phyloP scores from a whole-genome alignment of 1,140 invertebrate genomes.

The Metopolophium dirhodum region DNA sequence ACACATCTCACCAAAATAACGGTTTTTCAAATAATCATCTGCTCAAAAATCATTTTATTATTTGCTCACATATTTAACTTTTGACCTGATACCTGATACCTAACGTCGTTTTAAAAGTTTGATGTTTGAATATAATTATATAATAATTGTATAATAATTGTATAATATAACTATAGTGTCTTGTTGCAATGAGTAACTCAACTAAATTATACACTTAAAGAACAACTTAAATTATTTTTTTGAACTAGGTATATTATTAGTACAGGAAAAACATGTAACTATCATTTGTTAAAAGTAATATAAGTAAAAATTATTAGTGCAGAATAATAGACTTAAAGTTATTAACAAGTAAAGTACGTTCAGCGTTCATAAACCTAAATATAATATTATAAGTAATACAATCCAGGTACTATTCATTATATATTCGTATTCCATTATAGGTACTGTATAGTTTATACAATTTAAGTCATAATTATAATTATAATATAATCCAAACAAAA shows the following conservation, averaged over 20 bases:
- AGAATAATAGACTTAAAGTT: slow-evolving; percentile 9
- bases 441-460: neutral
- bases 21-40: neutral
- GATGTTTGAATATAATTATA: neutral
- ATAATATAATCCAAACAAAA: too few relatives aligned
- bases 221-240: neutral
- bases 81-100: neutral
- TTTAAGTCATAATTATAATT: neutral
- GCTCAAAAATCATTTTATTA: neutral
- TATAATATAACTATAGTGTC: neutral
- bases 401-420: neutral
- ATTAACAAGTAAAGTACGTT: neutral
- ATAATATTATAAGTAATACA: neutral
- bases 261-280: neutral
- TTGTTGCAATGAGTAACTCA: neutral
- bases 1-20: neutral
- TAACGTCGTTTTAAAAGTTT: neutral
- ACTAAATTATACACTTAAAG: neutral
- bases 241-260: neutral
- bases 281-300: neutral
- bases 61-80: neutral
- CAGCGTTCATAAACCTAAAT: neutral
- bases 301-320: slow-evolving; percentile 20
- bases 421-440: neutral
- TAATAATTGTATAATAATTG: too few relatives aligned